Conservation (phyloP, 1,140 invertebrate genomes). For the Reticulitermes speratus region DNA sequence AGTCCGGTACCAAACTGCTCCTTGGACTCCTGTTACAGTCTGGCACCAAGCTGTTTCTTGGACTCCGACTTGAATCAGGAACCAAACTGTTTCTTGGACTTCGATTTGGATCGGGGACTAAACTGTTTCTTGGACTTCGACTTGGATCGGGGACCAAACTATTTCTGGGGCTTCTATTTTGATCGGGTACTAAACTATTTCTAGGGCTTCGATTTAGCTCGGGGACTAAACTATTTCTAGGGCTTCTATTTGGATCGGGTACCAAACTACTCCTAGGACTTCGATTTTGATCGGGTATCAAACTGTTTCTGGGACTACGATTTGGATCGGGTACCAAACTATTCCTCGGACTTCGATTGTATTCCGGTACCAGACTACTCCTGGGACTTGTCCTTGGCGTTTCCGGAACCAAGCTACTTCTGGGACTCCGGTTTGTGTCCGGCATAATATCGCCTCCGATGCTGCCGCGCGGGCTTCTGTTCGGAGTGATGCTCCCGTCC, state of each 20-base stretch:
- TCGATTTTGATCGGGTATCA: neutral
- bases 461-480: neutral
- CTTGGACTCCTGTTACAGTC: constrained; percentile 60
- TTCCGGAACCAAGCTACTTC: constrained; percentile 47
- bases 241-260: constrained; percentile 44
- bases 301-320: neutral
- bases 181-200: constrained; percentile 45
- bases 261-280: constrained; percentile 16
- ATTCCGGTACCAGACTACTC: neutral
- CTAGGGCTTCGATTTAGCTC: neutral
- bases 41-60: constrained; percentile 46
- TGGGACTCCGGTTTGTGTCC: constrained; percentile 38
- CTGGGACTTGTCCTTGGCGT: constrained; percentile 43
- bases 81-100: constrained; percentile 37
- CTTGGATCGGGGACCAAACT: neutral
- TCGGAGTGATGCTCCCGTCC: neutral
- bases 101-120: neutral
- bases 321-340: neutral
- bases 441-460: constrained; percentile 36
- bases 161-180: constrained; percentile 43
- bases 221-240: neutral
- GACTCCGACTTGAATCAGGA: constrained; percentile 46
- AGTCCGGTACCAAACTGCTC: constrained; percentile 56
- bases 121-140: neutral
- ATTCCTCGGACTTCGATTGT: neutral